Evolutionary conservation across 2,888 invertebrate species (phyloP).

Genomic region (Vandiemenella viatica): DNA sequence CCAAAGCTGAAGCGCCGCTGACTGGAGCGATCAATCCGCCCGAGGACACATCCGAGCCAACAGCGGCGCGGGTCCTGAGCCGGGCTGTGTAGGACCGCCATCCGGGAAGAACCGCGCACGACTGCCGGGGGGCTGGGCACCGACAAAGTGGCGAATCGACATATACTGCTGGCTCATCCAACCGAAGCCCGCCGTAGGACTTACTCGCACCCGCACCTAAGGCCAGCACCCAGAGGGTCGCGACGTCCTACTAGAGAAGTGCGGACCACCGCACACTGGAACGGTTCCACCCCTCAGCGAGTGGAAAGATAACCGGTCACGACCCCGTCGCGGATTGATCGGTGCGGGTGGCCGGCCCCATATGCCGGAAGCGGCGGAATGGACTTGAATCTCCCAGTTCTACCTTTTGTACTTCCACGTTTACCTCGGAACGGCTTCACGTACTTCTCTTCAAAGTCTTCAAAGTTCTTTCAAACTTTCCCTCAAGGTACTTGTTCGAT

Average conservation of each 20-base stretch:
- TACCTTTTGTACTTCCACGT: constrained; percentile 20
- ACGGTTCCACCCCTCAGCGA: neutral
- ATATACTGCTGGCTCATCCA: neutral
- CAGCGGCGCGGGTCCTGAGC: neutral
- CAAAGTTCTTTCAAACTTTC: constrained; percentile 57
- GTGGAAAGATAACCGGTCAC: too few relatives aligned
- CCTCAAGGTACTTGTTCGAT: constrained; percentile 52
- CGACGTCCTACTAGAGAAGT: constrained; percentile 36
- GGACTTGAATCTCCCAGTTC: constrained; percentile 32
- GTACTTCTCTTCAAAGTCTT: constrained; percentile 40
- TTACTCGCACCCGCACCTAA: constrained; percentile 24
- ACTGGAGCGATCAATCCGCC: constrained; percentile 18
- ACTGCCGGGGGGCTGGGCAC: neutral
- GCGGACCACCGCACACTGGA: constrained; percentile 24
- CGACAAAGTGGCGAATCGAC: constrained; percentile 9
- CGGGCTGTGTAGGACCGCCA: neutral
- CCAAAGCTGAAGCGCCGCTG: constrained; percentile 30
- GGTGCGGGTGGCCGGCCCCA: too few relatives aligned
- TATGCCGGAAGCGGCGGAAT: neutral
- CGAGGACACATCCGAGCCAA: constrained; percentile 19
- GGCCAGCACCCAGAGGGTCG: constrained; percentile 35
- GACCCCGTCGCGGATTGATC: neutral
- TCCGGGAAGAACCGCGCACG: neutral
- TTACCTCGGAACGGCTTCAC: constrained; percentile 39
- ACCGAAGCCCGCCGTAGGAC: constrained; percentile 7